Base-by-base conservation (phyloP, 2,113 vertebrate species). In the Ivindomyrus marchei region DNA sequence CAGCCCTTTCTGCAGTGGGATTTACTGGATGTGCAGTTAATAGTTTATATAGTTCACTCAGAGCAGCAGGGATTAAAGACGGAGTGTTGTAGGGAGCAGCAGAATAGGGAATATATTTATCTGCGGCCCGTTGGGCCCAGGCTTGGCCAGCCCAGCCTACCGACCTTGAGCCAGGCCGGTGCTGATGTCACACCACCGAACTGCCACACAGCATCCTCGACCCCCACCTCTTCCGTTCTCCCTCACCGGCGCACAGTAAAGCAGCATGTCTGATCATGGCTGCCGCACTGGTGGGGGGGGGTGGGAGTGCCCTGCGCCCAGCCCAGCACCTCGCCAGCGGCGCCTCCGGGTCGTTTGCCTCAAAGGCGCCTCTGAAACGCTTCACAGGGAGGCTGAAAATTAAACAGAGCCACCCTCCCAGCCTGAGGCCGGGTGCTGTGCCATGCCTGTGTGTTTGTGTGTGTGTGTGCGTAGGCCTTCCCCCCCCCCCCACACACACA, bases 1-100 rank as follows among this genome's bases (percentile, higher is more conserved):
- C 92, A 92, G 93, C 90, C 91, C 58, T 92, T 93, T 93, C 92
- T 93, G 91, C 88, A 53, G 93, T 92, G 92, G 93, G 94, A 95
- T 96, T 95, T 96, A 96, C 94, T 95, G 94, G 93, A 94, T 95
- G 92, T 94, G 94, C 94, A 95, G 94, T 95, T 95, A 95, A 95
- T 94, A 95, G 95, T 94, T 95, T 94, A 95, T 95, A 95, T 94
- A 95, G 95, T 95, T 95, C 93, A 95, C 92, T 92, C 92, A 88
- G 91, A 92, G 92, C 91, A 85, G 92, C 92, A 92, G 91, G 92
- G 93, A 93, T 95, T 95, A 95, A 94, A 94, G 94, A 94, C 91
- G 91, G 94, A 91, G 94, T 93, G 93, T 94, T 87, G 90, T 92
- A 92, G 70, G 91, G 93, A 89, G 91, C 91, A 87, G 84, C 88